phyloP scores from a whole-genome alignment of 2,888 invertebrate species.

The Stegophylla sp. region DNA sequence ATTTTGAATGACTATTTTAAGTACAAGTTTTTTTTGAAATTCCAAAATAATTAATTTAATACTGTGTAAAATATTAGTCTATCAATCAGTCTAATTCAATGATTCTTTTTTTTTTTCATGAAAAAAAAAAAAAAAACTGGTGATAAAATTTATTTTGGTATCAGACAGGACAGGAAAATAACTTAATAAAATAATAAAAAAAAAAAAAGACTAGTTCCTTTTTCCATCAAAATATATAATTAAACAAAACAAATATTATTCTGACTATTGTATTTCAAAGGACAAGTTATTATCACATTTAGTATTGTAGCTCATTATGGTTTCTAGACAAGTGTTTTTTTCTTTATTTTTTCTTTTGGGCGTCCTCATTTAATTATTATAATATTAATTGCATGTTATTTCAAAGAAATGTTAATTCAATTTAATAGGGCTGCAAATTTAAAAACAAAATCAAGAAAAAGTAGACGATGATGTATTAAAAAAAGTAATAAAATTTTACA shows the following conservation, averaged over 20 bases:
- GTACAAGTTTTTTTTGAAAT: constrained; percentile 39
- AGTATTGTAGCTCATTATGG: constrained; percentile 38
- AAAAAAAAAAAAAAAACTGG: constrained; percentile 54
- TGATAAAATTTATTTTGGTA: constrained; percentile 53
- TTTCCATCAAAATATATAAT: constrained; percentile 42
- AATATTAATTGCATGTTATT: background rate
- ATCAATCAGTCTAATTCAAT: constrained; percentile 59
- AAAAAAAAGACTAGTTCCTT: constrained; percentile 55
- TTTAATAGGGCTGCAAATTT: too few relatives aligned
- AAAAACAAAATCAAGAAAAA: too few relatives aligned
- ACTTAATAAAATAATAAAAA: constrained; percentile 57
- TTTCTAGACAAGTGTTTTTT: constrained; percentile 54
- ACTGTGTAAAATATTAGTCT: constrained; percentile 55
- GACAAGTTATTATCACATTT: constrained; percentile 57
- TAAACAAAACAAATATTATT: constrained; percentile 54
- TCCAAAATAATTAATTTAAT: constrained; percentile 47
- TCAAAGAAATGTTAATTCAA: too few relatives aligned
- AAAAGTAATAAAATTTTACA: constrained; percentile 11
- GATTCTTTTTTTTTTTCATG: constrained; percentile 51
- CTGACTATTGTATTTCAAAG: constrained; percentile 55
- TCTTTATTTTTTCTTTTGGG: constrained; percentile 8
- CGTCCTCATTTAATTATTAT: background rate
- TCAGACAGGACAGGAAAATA: constrained; percentile 43
- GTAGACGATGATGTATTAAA: too few relatives aligned
- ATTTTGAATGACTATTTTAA: constrained; percentile 41